Percentiles rank a stretch among this genome's conserved stretches.
Evolutionary conservation across 2,113 vertebrate genomes (phyloP).

Genomic region (Raja brachyura): DNA sequence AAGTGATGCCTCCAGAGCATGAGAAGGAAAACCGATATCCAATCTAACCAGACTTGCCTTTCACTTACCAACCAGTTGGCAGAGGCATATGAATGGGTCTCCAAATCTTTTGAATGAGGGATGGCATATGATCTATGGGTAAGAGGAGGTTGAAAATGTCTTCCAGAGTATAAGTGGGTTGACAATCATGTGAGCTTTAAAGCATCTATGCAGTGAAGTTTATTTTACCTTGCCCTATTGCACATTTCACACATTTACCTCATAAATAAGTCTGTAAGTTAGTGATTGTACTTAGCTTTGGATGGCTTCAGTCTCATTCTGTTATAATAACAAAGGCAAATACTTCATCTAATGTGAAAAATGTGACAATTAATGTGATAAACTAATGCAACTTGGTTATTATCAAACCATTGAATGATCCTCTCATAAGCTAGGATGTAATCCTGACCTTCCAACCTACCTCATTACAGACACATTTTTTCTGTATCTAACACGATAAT

Average conservation of each 20-base stretch:
- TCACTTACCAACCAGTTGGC: background rate
- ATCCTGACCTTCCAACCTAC: no score
- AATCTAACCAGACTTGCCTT: background rate
- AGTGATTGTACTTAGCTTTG: background rate
- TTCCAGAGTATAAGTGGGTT: background rate
- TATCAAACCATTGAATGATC: no score
- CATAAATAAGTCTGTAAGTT: background rate
- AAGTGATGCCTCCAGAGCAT: background rate
- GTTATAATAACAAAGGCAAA: background rate
- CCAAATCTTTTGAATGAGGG: background rate
- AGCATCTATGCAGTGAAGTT: background rate
- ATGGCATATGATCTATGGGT: background rate
- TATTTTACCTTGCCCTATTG: background rate
- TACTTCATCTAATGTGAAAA: background rate
- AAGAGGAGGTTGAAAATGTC: background rate
- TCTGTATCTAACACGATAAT: no score
- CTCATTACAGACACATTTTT: no score
- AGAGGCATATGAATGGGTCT: background rate
- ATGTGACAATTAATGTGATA: background rate
- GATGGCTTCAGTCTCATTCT: background rate
- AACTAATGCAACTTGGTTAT: no score
- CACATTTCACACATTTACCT: background rate
- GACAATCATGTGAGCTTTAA: background rate
- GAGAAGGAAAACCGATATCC: background rate
- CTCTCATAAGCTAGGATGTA: no score